A percentile compares a stretch with the other conserved stretches of the same genome.
Evolutionary conservation across 2,113 vertebrate species (phyloP).

Genomic region (Nerophis ophidion): DNA sequence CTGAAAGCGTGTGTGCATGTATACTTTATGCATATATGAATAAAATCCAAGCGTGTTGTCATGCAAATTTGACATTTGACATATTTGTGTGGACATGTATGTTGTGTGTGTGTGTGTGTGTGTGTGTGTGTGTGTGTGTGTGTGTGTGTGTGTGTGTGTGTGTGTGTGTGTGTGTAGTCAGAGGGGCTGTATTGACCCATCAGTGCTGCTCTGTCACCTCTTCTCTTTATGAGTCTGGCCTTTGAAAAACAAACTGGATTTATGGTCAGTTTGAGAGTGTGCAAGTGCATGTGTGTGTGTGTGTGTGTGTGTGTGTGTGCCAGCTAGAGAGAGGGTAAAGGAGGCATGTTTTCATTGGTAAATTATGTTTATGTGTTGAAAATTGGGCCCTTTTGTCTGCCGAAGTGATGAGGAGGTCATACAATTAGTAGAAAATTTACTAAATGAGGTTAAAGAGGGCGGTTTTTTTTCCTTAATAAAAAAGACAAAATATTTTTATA

Average conservation of each 20-base stretch:
- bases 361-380: conserved; percentile 9
- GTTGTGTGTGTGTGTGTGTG: neutral
- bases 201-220: conserved; percentile 52
- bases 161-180: conserved; percentile 4
- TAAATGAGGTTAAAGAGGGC: too few species aligned
- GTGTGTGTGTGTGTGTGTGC: conserved; percentile 5
- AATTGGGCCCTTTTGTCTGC: conserved; percentile 23
- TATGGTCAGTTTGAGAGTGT: conserved; percentile 53
- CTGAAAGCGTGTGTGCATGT: conserved; percentile 24
- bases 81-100: neutral
- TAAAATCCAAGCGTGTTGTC: conserved; percentile 18
- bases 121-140: conserved; percentile 1
- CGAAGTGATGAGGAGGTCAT: conserved; percentile 20
- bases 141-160: conserved; percentile 12
- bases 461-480: too few species aligned
- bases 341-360: neutral
- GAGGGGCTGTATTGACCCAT: conserved; percentile 47
- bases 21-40: conserved; percentile 20
- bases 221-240: conserved; percentile 58
- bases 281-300: conserved; percentile 19
- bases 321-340: conserved; percentile 2
- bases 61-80: conserved; percentile 20
- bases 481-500: too few species aligned
- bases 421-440: too few species aligned
- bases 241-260: conserved; percentile 62